phyloP scores from a whole-genome alignment of 2,797 vertebrate genomes.

The Lepilemur septentrionalis region DNA sequence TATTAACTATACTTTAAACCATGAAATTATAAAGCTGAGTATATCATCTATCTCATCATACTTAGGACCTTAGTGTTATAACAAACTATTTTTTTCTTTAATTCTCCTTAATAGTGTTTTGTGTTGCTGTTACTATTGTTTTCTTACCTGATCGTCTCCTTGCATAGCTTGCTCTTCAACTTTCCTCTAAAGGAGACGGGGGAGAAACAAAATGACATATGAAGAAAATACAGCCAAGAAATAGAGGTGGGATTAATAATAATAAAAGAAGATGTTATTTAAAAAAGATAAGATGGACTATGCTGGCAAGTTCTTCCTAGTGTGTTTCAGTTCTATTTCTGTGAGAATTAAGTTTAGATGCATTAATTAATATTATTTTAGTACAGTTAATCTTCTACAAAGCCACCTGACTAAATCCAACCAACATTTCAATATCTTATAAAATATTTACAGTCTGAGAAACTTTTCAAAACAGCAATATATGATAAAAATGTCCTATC shows the following conservation, averaged over 20 bases:
- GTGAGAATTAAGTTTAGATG: background rate
- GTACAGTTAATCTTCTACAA: background rate
- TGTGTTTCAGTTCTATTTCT: constrained; percentile 16
- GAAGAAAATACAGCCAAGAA: background rate
- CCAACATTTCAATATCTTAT: background rate
- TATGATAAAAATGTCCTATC: background rate
- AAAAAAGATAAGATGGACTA: background rate
- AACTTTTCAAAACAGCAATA: background rate
- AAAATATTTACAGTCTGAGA: constrained; percentile 33
- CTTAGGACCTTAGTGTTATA: background rate
- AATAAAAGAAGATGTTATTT: background rate
- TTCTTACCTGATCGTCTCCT: constrained; percentile 62
- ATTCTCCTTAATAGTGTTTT: background rate
- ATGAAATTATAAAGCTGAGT: constrained; percentile 33
- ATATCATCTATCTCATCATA: background rate
- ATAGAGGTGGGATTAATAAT: background rate
- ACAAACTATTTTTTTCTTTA: background rate
- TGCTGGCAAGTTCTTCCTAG: background rate
- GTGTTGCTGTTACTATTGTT: background rate
- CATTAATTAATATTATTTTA: constrained; percentile 20
- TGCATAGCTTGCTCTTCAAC: constrained; percentile 38
- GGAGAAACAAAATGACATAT: constrained; percentile 13
- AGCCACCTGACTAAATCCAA: background rate
- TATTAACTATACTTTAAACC: constrained; percentile 27
- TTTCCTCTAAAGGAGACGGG: constrained; percentile 7